Conservation (phyloP, 2,888 invertebrate genomes). For the Synanthedon vespiformis region DNA sequence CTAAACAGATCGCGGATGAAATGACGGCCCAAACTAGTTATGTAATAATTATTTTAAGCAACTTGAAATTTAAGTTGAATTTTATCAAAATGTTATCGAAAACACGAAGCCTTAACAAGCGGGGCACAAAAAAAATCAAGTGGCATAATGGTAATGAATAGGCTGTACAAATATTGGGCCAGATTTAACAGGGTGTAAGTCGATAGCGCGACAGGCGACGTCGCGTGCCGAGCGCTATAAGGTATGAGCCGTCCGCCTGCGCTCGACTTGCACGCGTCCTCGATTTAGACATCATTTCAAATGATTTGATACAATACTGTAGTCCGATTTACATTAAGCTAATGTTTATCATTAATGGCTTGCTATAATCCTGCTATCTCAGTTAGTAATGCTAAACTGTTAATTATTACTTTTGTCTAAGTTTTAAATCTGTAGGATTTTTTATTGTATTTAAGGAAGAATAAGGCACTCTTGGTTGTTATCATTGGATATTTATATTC, state of each 20-base stretch:
- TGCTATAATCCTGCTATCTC: conserved; percentile 12
- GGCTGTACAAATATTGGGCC: conserved; percentile 62
- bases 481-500: too few relatives aligned
- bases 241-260: conserved; percentile 25
- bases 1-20: too few relatives aligned
- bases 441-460: too few relatives aligned
- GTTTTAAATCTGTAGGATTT: too few relatives aligned
- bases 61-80: conserved; percentile 25
- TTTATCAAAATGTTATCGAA: too few relatives aligned
- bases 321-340: conserved; percentile 14
- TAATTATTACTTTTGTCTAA: too few relatives aligned
- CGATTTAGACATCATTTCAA: conserved; percentile 46
- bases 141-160: conserved; percentile 52
- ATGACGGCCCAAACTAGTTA: too few relatives aligned
- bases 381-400: too few relatives aligned
- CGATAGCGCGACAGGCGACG: conserved; percentile 58
- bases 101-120: too few relatives aligned
- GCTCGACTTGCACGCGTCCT: conserved; percentile 27
- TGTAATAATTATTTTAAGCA: conserved; percentile 18
- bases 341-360: conserved; percentile 25
- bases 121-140: conserved; percentile 42
- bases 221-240: conserved; percentile 35
- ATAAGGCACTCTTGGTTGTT: too few relatives aligned
- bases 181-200: conserved; percentile 66
- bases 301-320: conserved; percentile 19